Percentiles rank a stretch among this genome's conserved stretches.
These are phyloP conservation scores for Sceliomorpha sp. DNA, from an alignment of 2,888 invertebrate genomes.

Conservation along the genomic window DNA sequence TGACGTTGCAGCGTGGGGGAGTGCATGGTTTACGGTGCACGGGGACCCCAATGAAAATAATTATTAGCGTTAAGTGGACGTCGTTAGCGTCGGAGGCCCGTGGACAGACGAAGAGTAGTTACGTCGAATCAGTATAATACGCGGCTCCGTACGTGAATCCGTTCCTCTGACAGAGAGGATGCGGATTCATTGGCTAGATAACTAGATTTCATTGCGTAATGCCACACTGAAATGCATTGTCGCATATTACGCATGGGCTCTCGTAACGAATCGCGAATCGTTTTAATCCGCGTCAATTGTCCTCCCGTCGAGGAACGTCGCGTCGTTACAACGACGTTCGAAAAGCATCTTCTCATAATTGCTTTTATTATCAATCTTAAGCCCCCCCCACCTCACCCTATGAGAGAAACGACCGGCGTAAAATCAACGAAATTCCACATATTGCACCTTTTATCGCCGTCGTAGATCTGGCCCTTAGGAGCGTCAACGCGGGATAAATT, in stretches of 20 bases:
- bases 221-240: slow-evolving; percentile 57
- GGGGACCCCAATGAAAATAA: slow-evolving; percentile 79
- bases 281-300: slow-evolving; percentile 53
- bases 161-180: slow-evolving; percentile 72
- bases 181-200: slow-evolving; percentile 78
- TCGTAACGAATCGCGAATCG: slow-evolving; percentile 47
- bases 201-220: slow-evolving; percentile 79
- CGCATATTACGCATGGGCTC: too few species aligned
- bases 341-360: too few species aligned
- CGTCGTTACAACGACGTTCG: too few species aligned
- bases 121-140: slow-evolving; percentile 70
- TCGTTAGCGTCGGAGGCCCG: slow-evolving; percentile 73
- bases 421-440: too few species aligned
- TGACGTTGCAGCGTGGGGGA: slow-evolving; percentile 71
- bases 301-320: too few species aligned
- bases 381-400: too few species aligned
- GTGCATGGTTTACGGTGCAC: slow-evolving; percentile 60
- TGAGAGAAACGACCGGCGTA: too few species aligned
- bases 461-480: too few species aligned
- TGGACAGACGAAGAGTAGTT: slow-evolving; percentile 71
- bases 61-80: slow-evolving; percentile 80
- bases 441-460: too few species aligned
- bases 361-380: too few species aligned
- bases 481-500: slow-evolving; percentile 29
- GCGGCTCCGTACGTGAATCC: slow-evolving; percentile 55